Evolutionary conservation across 2,797 vertebrate species (phyloP).

Genomic region (Squalus acanthias): DNA sequence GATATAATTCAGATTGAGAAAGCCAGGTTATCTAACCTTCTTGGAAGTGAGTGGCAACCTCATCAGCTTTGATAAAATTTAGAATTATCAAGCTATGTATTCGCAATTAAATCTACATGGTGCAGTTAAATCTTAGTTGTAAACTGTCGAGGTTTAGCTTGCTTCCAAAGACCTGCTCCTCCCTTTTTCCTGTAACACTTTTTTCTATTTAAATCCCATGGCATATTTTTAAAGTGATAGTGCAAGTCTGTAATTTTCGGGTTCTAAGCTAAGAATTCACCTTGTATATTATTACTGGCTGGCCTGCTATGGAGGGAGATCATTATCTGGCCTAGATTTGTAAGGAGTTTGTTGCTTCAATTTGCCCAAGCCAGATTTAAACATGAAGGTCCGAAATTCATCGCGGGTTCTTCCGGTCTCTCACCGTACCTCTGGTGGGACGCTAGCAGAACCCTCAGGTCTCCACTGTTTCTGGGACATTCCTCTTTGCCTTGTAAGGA

Average conservation of each 20-base stretch:
- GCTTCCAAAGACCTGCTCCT: neutral
- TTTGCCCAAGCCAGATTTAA: neutral
- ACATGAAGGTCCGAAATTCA: neutral
- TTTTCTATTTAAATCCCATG: neutral
- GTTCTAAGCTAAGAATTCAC: neutral
- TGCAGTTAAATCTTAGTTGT: neutral
- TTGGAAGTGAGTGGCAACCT: neutral
- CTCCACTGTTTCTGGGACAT: neutral
- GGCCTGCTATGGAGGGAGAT: neutral
- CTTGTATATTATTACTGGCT: neutral
- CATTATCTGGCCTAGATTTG: neutral
- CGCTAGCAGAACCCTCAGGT: neutral
- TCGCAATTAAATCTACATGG: neutral
- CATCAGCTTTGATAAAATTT: neutral
- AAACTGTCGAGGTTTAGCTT: neutral
- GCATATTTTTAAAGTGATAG: neutral
- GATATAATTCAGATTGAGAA: slow-evolving; percentile 42
- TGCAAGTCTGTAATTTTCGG: neutral
- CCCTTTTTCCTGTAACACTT: neutral
- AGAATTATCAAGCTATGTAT: neutral
- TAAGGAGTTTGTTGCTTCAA: neutral
- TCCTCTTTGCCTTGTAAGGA: neutral
- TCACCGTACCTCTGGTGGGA: neutral
- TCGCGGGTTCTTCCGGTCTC: neutral
- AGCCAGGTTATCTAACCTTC: slow-evolving; percentile 35